A percentile compares a stretch with the other conserved stretches of the same genome.
phyloP scores from a whole-genome alignment of 2,797 vertebrate species.

The Sebastes goodei region DNA sequence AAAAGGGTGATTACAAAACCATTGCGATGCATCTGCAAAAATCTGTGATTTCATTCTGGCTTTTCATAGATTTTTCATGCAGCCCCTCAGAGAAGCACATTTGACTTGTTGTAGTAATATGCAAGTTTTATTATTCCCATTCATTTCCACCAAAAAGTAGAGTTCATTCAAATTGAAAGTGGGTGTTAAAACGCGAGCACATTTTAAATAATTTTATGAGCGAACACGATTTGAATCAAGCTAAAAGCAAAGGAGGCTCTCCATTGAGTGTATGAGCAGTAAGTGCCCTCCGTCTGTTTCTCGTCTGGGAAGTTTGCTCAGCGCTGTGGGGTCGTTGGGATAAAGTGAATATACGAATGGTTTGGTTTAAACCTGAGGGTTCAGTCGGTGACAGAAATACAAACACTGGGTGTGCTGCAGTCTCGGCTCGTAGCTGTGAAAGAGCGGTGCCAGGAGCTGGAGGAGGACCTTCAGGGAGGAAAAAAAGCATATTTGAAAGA shows the following conservation, averaged over 20 bases:
- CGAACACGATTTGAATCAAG: slow-evolving; percentile 61
- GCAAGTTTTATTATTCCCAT: slow-evolving; percentile 53
- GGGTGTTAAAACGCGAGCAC: slow-evolving; percentile 54
- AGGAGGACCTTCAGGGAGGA: slow-evolving; percentile 22
- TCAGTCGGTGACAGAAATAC: slow-evolving; percentile 36
- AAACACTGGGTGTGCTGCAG: slow-evolving; percentile 38
- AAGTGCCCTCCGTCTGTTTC: slow-evolving; percentile 53
- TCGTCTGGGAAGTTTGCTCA: slow-evolving; percentile 48
- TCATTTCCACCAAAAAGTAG: slow-evolving; percentile 37
- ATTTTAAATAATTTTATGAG: slow-evolving; percentile 68
- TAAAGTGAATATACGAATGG: slow-evolving; percentile 31
- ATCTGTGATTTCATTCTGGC: slow-evolving; percentile 41
- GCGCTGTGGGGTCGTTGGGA: slow-evolving; percentile 32
- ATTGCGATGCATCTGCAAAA: slow-evolving; percentile 27
- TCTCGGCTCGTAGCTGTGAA: slow-evolving; percentile 17
- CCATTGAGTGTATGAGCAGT: slow-evolving; percentile 32
- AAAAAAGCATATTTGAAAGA: slow-evolving; percentile 19
- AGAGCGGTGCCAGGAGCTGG: slow-evolving; percentile 16
- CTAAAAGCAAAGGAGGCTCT: slow-evolving; percentile 60
- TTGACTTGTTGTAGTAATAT: slow-evolving; percentile 45
- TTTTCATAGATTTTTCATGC: slow-evolving; percentile 58
- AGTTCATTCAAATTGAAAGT: slow-evolving; percentile 50
- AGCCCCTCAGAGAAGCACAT: slow-evolving; percentile 32
- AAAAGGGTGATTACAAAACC: slow-evolving; percentile 41
- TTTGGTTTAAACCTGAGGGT: slow-evolving; percentile 34